Evolutionary conservation across 1,140 invertebrate genomes (phyloP), one percentile per base, ranked within the genome.

Genomic region (Brachionus rotundiformis): DNA sequence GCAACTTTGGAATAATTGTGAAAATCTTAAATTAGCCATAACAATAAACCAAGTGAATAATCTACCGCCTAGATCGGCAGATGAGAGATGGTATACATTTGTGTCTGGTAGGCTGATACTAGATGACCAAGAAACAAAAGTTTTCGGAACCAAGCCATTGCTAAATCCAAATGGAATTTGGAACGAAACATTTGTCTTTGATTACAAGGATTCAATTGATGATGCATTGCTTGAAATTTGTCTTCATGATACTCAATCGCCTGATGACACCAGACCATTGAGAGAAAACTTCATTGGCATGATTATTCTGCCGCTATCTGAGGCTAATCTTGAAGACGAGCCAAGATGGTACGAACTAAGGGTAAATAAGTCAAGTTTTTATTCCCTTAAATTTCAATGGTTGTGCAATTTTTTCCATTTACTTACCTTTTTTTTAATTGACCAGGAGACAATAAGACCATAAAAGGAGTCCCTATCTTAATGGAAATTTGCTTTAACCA

Each of bases 181-280:
- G 94, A 94, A 95, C 85, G 93, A 93, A 13, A 94, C 93, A n/a
- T 88, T 94, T 19, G 92, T 92, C 75, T 93, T 94, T 85, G 89
- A 91, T 0, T 92, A 92, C 25, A 91, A 94, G 10, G 81, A 82
- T 16, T 91, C 91, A 33, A 92, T 91, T 1, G 93, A 94, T 82
- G 90, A 92, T 84, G 25, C 87, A 94, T 61, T 71, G 61, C 25
- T 83, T 13, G 83, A 75, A 75, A 44, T 82, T 59, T 75, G 39
- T 71, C 25, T 61, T 13, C 31, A 36, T 19, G 71, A 65, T 44
- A 65, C 54, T 16, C 79, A 65, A 31, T 54, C 13, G n/a, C 49
- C 36, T 33, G 41, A 81, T 33, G 36, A 82, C 41, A 73, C 29
- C 11, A 33, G 27, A 29, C 23, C 33, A 63, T 16, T 54, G 7